Base-by-base conservation (phyloP, 2,797 vertebrate genomes). In the Sus cebifrons region DNA sequence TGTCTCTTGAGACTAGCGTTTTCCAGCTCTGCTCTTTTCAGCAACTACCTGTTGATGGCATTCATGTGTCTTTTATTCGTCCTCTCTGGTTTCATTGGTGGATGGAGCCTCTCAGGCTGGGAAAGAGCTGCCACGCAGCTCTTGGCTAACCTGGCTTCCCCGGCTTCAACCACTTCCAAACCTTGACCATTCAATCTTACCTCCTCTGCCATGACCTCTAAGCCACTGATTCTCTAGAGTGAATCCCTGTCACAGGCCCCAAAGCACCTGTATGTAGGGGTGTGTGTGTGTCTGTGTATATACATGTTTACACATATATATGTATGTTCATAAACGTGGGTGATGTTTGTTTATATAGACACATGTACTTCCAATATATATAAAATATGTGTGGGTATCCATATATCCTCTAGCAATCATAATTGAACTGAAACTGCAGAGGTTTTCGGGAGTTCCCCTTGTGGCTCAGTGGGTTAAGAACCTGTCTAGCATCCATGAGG, bases 41-140 rank as follows among this genome's bases (percentile, higher is more conserved):
- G 89, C 71, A 90, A 88, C 64, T 95, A 94, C 79, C 94, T 87
- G 44, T 58, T 82, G 27, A 6, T 86, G 73, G 94, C 96, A 94
- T 97, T 97, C 96, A 81, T 90, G 82, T 85, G 75, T 92, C 95
- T 95, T 97, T 97, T 96, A 71, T 91, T 87, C 88, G 73, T 97
- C 88, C 82, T 83, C 73, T 97, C 95, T 79, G 78, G 87, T 97
- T 94, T 92, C 94, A 29, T 77, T 97, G 60, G 96, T 96, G 91
- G 91, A 52, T 44, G 29, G 49, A 93, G 71, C 87, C 94, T 97
- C 97, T 97, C 97, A 86, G 82, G 95, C 94, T 78, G 1, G 86
- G 56, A 91, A 97, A 84, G 92, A 93, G 36, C 68, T 96, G 65
- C 54, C 9, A 44, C 60, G 21, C 36, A 36, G 36, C 75, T 21